Conservation (phyloP, 2,113 vertebrate genomes). For the Tupaia chinensis region DNA sequence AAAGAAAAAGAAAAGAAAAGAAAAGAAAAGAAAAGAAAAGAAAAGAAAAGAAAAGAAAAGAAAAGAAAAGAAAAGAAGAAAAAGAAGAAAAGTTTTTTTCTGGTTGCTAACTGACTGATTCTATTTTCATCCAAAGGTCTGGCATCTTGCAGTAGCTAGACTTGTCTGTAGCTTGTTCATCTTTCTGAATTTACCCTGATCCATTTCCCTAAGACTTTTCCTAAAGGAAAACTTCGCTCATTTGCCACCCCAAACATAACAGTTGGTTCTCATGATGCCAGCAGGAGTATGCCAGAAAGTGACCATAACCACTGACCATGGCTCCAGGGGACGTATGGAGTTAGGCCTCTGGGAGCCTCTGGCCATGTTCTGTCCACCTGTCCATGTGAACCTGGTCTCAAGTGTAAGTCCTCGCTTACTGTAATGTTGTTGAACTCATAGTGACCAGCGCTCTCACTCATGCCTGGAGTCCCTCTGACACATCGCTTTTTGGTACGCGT, state of each 20-base stretch:
- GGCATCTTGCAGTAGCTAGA: no score
- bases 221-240: neutral
- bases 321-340: neutral
- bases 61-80: no score
- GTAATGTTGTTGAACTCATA: neutral
- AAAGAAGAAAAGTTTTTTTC: no score
- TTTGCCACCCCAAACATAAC: neutral
- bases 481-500: neutral
- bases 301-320: fast-evolving
- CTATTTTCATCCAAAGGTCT: neutral
- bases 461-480: fast-evolving
- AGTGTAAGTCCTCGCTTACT: neutral
- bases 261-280: fast-evolving
- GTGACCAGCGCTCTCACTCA: neutral
- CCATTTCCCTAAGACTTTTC: neutral
- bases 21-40: no score
- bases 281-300: neutral
- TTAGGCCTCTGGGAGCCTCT: neutral
- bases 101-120: fast-evolving
- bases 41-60: no score
- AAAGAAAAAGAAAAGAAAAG: no score
- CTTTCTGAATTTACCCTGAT: neutral
- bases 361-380: neutral
- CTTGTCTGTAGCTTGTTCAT: neutral
- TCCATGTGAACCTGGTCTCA: neutral